A percentile compares a stretch with the other conserved stretches of the same genome.
phyloP scores from a whole-genome alignment of 1,140 invertebrate species.

The Sinella curviseta region DNA sequence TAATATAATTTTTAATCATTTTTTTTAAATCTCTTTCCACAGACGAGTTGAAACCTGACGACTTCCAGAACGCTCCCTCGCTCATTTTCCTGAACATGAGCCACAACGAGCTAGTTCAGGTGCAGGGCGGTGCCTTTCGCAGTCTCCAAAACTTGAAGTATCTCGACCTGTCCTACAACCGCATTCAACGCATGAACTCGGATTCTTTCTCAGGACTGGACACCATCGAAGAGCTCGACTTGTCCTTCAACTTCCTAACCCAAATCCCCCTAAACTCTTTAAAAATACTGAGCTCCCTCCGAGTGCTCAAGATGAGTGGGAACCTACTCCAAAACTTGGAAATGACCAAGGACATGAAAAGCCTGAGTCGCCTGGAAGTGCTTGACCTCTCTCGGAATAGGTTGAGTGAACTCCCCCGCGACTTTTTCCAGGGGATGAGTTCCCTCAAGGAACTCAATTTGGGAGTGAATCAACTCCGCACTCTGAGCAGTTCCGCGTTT shows the following conservation, averaged over 20 bases:
- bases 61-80: conserved; percentile 34
- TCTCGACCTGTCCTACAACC: conserved; percentile 73
- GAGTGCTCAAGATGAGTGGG: conserved; percentile 74
- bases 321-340: conserved; percentile 78
- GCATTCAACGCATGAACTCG: conserved; percentile 73
- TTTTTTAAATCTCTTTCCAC: neutral
- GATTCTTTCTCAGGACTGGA: conserved; percentile 64
- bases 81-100: conserved; percentile 74
- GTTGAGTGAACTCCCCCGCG: conserved; percentile 74
- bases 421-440: conserved; percentile 72
- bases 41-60: conserved; percentile 43
- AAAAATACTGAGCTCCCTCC: conserved; percentile 67
- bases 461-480: conserved; percentile 79
- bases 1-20: neutral
- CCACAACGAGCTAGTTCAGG: conserved; percentile 69
- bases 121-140: conserved; percentile 72
- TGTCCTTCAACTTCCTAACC: conserved; percentile 80
- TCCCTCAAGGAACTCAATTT: conserved; percentile 74
- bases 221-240: conserved; percentile 72
- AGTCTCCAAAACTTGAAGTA: conserved; percentile 66
- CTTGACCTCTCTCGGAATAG: conserved; percentile 82
- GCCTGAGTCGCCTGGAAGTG: conserved; percentile 67
- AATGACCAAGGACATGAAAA: conserved; percentile 63
- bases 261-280: conserved; percentile 76
- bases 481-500: conserved; percentile 81